Base-by-base conservation (phyloP, 2,888 invertebrate genomes). In the Lottia gigantea region DNA sequence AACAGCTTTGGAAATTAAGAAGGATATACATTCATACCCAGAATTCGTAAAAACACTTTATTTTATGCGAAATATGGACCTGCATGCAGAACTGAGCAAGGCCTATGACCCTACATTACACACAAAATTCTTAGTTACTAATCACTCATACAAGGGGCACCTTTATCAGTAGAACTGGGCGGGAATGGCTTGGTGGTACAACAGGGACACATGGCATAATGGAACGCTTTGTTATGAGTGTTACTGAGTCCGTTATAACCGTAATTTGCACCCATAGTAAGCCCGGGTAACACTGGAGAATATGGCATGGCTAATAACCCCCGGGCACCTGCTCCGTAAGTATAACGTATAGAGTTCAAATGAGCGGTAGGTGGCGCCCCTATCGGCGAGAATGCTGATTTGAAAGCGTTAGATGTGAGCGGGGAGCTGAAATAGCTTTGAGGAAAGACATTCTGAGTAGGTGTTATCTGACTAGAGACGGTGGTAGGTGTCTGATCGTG, bases 351-450 rank as follows among this genome's bases (percentile, higher is more conserved):
- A 8, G 84, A 79, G 75, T 80, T 82, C 47, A 84, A 71, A 25
- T 80, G 82, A 1, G 83, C 82, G n/a, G 79, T 80, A 23, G 80
- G 80, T 25, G 82, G 76, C 14, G 80, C 69, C 19, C 80, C 78
- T 69, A 86, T 85, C 0, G 86, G 86, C 11, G 87, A 86, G 74
- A 87, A 87, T 46, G 86, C 86, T 19, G 86, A 86, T 74, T 86
- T 86, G 68, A 85, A 78, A 25, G 78, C 74, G 23, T 80, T 70
- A 31, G 75, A 74, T 8, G 77, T 76, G 15, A 82, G 71, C 8
- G 76, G 67, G 8, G 82, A 70, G 23, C 75, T 65, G 26, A 79
- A 66, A 66, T 80, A 77, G 1, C 74, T 23, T 49, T 71, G 74
- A 15, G 73, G 67, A 55, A 76, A 74, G 63, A 74, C 62, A 11